Base-by-base conservation (phyloP, 2,888 invertebrate genomes). In the Serrognathus titanus region DNA sequence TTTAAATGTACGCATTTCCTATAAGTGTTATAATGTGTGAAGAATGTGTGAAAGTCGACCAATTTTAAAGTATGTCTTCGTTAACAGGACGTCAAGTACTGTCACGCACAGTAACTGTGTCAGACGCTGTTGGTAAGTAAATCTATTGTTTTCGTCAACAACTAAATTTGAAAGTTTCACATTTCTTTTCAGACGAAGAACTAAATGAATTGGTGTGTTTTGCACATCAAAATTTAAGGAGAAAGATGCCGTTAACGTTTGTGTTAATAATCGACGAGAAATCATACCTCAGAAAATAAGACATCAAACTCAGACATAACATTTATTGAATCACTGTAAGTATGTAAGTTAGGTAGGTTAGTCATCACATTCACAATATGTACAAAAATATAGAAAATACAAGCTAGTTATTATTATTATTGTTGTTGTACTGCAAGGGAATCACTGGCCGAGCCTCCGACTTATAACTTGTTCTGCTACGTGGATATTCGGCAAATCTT, bases 401-500 rank as follows among this genome's bases (percentile, higher is more conserved):
- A 31, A 31, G 24, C 24, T 31, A 31, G 24, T 31, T 31, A 7
- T 31, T 31, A 31, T 16, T 16, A 16, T 16, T 16, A 16, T 24
- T 24, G 5, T 6, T 24, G 4, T 31, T 31, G 24, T 31, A 43
- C 3, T 51, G 16, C 38, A 55, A 47, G 13, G 61, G 58, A 45
- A 56, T 20, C 8, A 59, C 62, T 7, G 60, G 53, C 38, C 50
- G 37, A 12, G 51, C 49, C 41, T 49, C 51, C n/a, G 11, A 36
- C 54, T 53, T 43, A 8, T 55, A 41, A 13, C n/a, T 31, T 12
- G 13, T 31, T 31, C 7, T 31, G 36, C 57, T 54, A 8, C 31
- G 9, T 45, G 39, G 48, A 1, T 45, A 49, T 36, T 62, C 59
- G 2, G 55, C 64, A 48, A 57, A 63, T 54, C 70, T 57, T 53